Evolutionary conservation across 2,888 invertebrate species (phyloP), one percentile per base, ranked within the genome.

Genomic region (Cordylochernes scorpioides): DNA sequence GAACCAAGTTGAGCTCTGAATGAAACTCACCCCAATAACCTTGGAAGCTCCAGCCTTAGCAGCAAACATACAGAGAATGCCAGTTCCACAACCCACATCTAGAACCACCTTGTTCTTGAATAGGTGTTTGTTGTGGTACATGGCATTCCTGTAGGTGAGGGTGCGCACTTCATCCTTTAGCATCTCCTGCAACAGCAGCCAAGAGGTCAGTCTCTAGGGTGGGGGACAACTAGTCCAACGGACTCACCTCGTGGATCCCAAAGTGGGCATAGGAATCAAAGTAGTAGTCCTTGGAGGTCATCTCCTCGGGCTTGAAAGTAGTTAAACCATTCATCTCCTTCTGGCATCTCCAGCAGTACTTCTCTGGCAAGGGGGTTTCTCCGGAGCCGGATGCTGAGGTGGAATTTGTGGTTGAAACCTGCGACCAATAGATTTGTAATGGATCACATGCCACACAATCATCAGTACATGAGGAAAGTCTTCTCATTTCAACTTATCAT

Each of bases 181-280:
- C 97, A 99, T 97, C 59, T 97, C 97, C 60, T 61, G n/a, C n/a
- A n/a, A n/a, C n/a, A n/a, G n/a, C n/a, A n/a, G n/a, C n/a, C n/a
- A n/a, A n/a, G n/a, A n/a, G n/a, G n/a, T n/a, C n/a, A n/a, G n/a
- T n/a, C n/a, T n/a, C n/a, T n/a, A n/a, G n/a, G n/a, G n/a, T n/a
- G n/a, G n/a, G 8, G n/a, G 19, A 19, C 8, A 9, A 9, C 8
- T 19, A 19, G 8, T 21, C 8, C 15, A 19, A 34, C 4, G 21
- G 18, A 14, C 12, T 8, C 41, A 62, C 61, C 61, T 99, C 97
- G 52, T 99, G 97, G 46, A 99, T 99, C 25, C 94, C 97, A 55
- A 97, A 99, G 59, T 99, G 97, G 28, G 97, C 97, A 53, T 99
- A 99, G 0, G 94, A 97, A 57, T 99, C 97, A 53, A 99, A 99